A percentile compares a stretch with the other conserved stretches of the same genome.
Evolutionary conservation across 2,797 vertebrate species (phyloP).

Genomic region (Acanthurus lineatus): DNA sequence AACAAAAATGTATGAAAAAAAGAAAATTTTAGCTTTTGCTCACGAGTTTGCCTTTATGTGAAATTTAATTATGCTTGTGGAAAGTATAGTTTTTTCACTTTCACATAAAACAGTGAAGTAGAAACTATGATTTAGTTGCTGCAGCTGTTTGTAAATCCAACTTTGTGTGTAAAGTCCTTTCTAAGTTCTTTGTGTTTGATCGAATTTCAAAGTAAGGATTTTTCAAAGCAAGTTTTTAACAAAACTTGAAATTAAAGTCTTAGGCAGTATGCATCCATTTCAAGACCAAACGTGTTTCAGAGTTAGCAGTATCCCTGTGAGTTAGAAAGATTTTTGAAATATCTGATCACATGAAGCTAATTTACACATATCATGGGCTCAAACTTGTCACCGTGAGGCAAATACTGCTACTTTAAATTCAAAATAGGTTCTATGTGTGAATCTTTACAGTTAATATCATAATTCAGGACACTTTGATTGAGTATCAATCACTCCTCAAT

Average conservation of each 20-base stretch:
- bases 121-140: slow-evolving; percentile 15
- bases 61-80: slow-evolving; percentile 6
- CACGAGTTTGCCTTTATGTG: background rate
- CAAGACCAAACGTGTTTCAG: background rate
- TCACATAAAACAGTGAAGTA: background rate
- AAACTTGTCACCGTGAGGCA: no score
- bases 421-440: no score
- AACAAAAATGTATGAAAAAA: slow-evolving; percentile 19
- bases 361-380: no score
- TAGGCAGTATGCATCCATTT: background rate
- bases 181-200: background rate
- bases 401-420: no score
- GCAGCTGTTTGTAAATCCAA: slow-evolving; percentile 21
- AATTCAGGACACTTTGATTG: background rate
- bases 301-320: slow-evolving; percentile 1
- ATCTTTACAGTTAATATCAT: background rate
- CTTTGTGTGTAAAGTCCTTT: background rate
- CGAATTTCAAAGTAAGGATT: background rate
- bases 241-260: background rate
- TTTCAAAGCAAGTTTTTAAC: background rate
- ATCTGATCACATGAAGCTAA: background rate
- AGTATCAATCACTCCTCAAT: background rate
- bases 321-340: background rate
- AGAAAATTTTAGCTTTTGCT: slow-evolving; percentile 28
- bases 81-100: slow-evolving; percentile 11